Evolutionary conservation across 2,113 vertebrate genomes (phyloP).

Genomic region (Aviceda subcristata): DNA sequence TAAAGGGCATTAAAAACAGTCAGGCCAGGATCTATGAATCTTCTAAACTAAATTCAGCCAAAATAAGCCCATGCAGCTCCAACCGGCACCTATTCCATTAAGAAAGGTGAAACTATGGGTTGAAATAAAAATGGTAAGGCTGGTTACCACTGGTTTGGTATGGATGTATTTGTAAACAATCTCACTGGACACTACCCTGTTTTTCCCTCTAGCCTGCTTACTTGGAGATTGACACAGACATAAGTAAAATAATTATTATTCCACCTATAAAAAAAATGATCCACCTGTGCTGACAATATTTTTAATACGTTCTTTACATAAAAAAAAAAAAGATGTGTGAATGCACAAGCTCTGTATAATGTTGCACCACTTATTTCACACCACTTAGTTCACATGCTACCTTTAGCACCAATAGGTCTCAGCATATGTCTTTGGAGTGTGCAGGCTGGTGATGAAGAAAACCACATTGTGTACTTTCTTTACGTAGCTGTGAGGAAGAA

Average conservation of each 20-base stretch:
- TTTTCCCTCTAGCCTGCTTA: not conserved
- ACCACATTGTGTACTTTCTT: not conserved
- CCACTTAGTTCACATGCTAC: not conserved
- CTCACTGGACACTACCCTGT: not conserved
- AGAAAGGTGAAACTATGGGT: not conserved
- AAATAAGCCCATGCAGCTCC: not conserved
- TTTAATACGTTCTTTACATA: not conserved
- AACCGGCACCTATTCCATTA: not conserved
- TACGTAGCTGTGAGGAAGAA: not conserved
- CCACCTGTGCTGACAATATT: not conserved
- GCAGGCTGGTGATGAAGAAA: not conserved
- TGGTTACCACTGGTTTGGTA: not conserved
- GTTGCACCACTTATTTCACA: not conserved
- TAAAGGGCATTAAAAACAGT: not conserved
- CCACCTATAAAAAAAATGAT: not conserved
- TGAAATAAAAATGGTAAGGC: not conserved
- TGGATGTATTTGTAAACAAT: not conserved
- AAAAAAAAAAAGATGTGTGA: not conserved
- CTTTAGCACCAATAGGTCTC: not conserved
- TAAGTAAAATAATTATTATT: not conserved
- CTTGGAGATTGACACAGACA: not conserved
- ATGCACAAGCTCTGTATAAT: not conserved
- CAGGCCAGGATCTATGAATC: not conserved
- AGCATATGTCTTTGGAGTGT: not conserved
- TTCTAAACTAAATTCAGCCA: not conserved